Conservation (phyloP, 2,888 invertebrate genomes). For the Chesias legatella region DNA sequence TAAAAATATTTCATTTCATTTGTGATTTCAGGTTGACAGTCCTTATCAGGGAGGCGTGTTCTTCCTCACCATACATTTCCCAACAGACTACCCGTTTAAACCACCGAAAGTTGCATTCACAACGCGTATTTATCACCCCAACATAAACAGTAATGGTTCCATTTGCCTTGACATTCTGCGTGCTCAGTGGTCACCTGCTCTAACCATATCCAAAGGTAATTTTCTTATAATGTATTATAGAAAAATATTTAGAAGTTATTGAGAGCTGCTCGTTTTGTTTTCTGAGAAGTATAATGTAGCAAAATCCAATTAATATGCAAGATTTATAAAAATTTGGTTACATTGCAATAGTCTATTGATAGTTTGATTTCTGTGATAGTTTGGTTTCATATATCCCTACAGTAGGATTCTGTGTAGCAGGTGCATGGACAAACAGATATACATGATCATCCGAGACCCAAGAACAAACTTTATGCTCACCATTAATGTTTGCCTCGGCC, state of each 20-base stretch:
- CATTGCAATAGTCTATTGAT: too few relatives aligned
- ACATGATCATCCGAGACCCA: too few relatives aligned
- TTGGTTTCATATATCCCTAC: too few relatives aligned
- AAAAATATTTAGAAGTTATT: slow-evolving; percentile 2
- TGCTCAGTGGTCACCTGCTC: slow-evolving; percentile 99
- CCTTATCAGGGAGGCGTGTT: slow-evolving; percentile 99
- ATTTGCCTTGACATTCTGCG: slow-evolving; percentile 99
- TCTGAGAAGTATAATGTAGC: too few relatives aligned
- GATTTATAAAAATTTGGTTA: too few relatives aligned
- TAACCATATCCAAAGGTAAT: slow-evolving; percentile 99
- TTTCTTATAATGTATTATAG: slow-evolving; percentile 5
- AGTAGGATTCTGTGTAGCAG: too few relatives aligned
- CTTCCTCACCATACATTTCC: slow-evolving; percentile 99
- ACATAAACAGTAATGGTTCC: slow-evolving; percentile 99
- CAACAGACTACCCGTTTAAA: slow-evolving; percentile 99
- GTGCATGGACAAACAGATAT: too few relatives aligned
- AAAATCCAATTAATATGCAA: too few relatives aligned
- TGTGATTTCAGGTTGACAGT: slow-evolving; percentile 93
- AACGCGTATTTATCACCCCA: slow-evolving; percentile 99
- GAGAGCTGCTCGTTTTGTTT: too few relatives aligned
- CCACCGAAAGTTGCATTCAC: slow-evolving; percentile 99
- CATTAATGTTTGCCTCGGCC: too few relatives aligned
- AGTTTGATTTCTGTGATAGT: too few relatives aligned
- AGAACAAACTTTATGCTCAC: too few relatives aligned
- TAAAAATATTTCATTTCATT: slow-evolving; percentile 18